These are phyloP conservation scores for Phyllostomus discolor DNA, from an alignment of 2,113 vertebrate species.

Conservation along the genomic window DNA sequence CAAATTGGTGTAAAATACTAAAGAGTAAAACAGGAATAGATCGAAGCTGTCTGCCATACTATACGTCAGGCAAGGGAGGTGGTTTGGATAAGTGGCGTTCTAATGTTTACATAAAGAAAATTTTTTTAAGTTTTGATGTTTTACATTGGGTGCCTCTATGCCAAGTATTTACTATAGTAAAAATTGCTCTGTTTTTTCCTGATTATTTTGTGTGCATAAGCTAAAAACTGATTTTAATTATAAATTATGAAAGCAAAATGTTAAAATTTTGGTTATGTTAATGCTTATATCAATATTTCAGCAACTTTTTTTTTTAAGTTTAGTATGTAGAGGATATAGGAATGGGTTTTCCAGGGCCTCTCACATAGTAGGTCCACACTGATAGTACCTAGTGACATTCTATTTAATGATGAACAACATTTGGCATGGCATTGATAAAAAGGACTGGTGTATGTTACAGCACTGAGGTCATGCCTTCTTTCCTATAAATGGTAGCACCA, in stretches of 20 bases:
- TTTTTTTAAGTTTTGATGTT: not conserved
- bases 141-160: not conserved
- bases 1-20: not conserved
- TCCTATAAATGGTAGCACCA: not conserved
- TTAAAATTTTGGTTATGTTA: constrained; percentile 4
- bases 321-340: not conserved
- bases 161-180: not conserved
- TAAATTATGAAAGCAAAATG: not conserved
- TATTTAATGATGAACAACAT: not conserved
- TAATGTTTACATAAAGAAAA: not conserved
- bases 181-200: not conserved
- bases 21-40: constrained; percentile 1
- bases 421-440: not conserved
- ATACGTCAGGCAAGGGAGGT: not conserved
- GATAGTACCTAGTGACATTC: not conserved
- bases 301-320: not conserved
- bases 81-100: not conserved
- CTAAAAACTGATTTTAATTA: constrained; percentile 23
- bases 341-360: not conserved
- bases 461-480: not conserved
- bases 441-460: not conserved
- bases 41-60: not conserved
- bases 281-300: constrained; percentile 1
- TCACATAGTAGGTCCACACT: not conserved
- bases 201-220: not conserved